Percentiles rank a stretch among this genome's conserved stretches.
Conservation (phyloP, 2,888 invertebrate species). For the Eristalis intricaria region DNA sequence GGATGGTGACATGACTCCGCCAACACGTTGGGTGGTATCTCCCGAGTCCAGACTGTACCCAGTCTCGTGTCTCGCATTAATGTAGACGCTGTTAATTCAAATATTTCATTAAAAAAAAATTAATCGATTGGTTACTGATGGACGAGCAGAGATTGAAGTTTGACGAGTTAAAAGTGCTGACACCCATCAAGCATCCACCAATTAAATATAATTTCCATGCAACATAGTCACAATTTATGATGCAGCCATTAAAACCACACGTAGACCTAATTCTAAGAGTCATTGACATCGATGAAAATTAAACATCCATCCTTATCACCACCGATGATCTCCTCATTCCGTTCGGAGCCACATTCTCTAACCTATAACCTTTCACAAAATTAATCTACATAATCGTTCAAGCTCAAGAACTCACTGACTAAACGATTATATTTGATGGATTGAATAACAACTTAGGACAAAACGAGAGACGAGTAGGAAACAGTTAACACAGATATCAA, state of each 20-base stretch:
- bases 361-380: constrained; percentile 22
- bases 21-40: neutral
- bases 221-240: neutral
- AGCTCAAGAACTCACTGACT: constrained; percentile 24
- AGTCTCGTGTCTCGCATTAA: neutral
- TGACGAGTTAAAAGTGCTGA: neutral
- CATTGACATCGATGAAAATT: neutral
- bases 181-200: neutral
- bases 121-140: neutral
- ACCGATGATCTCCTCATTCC: neutral
- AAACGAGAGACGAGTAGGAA: neutral
- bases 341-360: neutral
- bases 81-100: neutral
- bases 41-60: too few relatives aligned
- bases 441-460: constrained; percentile 28
- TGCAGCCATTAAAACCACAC: neutral
- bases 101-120: neutral
- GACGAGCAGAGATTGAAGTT: neutral
- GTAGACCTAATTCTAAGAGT: neutral
- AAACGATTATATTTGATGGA: constrained; percentile 40
- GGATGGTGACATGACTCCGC: neutral
- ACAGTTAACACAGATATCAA: constrained; percentile 3
- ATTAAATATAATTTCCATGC: neutral
- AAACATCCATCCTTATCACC: neutral
- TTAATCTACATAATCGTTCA: constrained; percentile 47